A percentile compares a stretch with the other conserved stretches of the same genome.
These are phyloP conservation scores for Muntiacus muntjak DNA, from an alignment of 2,113 vertebrate genomes.

Conservation along the genomic window DNA sequence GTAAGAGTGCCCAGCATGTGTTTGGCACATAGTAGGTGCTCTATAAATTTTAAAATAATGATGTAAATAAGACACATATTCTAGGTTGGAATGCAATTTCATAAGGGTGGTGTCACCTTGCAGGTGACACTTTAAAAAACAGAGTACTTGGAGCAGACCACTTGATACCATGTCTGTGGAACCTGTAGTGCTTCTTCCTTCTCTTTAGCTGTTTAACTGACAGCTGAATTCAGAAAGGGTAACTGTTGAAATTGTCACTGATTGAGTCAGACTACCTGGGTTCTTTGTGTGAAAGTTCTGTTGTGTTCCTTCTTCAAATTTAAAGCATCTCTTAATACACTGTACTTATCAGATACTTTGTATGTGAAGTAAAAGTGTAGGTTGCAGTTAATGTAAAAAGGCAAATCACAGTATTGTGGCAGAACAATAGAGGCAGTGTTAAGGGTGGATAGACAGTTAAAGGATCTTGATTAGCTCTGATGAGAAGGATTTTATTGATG, in stretches of 20 bases:
- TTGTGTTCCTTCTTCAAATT: not conserved
- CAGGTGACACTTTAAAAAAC: not conserved
- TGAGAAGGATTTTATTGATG: not conserved
- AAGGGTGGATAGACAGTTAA: not conserved
- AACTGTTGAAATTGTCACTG: not conserved
- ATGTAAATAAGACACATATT: not conserved
- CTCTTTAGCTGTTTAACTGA: not conserved
- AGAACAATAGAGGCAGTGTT: not conserved
- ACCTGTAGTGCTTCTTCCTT: not conserved
- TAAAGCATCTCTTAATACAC: not conserved
- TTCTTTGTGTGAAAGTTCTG: not conserved
- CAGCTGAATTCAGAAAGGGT: not conserved
- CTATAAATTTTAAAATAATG: not conserved
- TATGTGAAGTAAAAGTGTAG: not conserved
- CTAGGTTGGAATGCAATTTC: not conserved
- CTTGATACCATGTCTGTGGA: not conserved
- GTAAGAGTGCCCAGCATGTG: not conserved
- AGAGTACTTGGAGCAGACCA: not conserved
- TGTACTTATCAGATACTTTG: not conserved
- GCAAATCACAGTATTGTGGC: not conserved
- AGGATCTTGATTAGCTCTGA: not conserved
- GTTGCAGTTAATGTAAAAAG: not conserved
- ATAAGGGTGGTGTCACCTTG: too few species aligned
- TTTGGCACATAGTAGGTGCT: not conserved
- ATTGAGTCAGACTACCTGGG: not conserved